Percentiles rank a stretch among this genome's conserved stretches.
Evolutionary conservation across 1,140 invertebrate genomes (phyloP).

Genomic region (Drosophila biarmipes): DNA sequence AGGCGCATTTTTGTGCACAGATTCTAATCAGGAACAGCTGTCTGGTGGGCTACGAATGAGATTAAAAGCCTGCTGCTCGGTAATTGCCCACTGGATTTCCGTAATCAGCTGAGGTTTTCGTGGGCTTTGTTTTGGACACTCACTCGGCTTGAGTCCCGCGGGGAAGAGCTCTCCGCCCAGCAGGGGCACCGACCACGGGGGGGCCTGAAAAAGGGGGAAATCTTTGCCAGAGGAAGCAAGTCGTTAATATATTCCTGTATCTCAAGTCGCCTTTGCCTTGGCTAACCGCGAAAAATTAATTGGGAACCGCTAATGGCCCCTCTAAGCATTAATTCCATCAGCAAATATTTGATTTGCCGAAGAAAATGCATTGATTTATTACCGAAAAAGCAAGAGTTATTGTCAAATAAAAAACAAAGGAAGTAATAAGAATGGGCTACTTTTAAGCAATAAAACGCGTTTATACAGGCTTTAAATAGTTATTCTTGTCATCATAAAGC

Average conservation of each 20-base stretch:
- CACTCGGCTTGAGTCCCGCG: not conserved
- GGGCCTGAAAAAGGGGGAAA: not conserved
- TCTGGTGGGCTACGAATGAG: conserved; percentile 22
- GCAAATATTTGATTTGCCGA: not conserved
- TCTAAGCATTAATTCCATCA: not conserved
- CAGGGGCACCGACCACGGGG: conserved; percentile 15
- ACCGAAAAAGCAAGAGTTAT: not conserved
- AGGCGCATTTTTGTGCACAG: conserved; percentile 5
- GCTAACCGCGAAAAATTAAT: not conserved
- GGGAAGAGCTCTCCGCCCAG: conserved; percentile 10
- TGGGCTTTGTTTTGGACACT: conserved; percentile 29
- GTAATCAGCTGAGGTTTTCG: conserved; percentile 22
- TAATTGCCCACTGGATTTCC: conserved; percentile 1
- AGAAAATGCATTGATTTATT: not conserved
- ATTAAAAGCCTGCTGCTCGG: conserved; percentile 13
- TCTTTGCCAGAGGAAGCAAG: not conserved
- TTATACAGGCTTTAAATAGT: too few species aligned
- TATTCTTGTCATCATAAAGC: too few species aligned
- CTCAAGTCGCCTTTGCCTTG: not conserved
- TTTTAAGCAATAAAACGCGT: too few species aligned
- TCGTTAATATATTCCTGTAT: not conserved
- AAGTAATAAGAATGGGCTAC: too few species aligned
- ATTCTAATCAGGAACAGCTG: conserved; percentile 23
- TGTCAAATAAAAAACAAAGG: not conserved
- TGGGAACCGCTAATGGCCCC: not conserved